phyloP scores from a whole-genome alignment of 2,113 vertebrate species.

The Murina feae region DNA sequence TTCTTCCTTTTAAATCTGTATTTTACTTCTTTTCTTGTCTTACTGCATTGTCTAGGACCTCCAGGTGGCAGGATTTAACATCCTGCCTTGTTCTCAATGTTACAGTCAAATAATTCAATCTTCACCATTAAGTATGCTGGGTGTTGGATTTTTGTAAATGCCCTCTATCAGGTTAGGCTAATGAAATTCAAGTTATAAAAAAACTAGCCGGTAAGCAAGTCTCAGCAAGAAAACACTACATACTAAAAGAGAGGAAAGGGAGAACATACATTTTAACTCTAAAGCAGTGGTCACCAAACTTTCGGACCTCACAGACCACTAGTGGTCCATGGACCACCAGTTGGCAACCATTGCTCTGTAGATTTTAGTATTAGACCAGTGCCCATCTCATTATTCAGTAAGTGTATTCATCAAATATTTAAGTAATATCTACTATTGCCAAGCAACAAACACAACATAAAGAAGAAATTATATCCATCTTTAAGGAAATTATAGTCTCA shows the following conservation, averaged over 20 bases:
- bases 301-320: no score
- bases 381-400: not conserved
- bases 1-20: not conserved
- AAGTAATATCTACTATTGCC: not conserved
- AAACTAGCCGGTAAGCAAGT: not conserved
- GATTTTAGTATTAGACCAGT: not conserved
- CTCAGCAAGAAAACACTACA: not conserved
- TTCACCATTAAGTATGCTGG: not conserved
- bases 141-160: not conserved
- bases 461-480: not conserved
- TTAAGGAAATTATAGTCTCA: not conserved
- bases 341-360: no score
- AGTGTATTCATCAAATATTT: not conserved
- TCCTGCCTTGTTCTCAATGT: not conserved
- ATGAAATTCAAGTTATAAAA: not conserved
- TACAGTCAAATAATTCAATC: not conserved
- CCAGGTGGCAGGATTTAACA: not conserved
- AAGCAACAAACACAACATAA: not conserved
- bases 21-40: not conserved
- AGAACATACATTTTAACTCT: not conserved
- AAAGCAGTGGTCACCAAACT: not conserved
- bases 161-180: not conserved
- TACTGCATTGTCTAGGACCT: not conserved
- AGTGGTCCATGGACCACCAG: no score
- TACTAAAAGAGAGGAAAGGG: not conserved